Evolutionary conservation across 2,113 vertebrate species (phyloP).

Genomic region (Pterocles orientalis): DNA sequence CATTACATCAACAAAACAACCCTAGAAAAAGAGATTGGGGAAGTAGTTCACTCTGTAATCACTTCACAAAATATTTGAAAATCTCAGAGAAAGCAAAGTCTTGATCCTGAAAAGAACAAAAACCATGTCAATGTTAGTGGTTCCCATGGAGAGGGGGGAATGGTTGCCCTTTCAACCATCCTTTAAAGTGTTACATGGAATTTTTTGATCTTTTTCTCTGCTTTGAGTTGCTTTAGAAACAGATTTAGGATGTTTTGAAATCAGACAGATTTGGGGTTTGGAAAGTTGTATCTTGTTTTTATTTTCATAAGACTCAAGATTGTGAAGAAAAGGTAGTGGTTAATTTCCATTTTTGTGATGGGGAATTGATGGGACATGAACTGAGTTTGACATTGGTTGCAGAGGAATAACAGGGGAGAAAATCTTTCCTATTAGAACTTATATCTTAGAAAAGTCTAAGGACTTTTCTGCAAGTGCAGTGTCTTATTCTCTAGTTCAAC

Average conservation of each 20-base stretch:
- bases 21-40: background rate
- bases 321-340: background rate
- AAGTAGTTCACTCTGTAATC: background rate
- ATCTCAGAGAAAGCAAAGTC: background rate
- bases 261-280: background rate
- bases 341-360: background rate
- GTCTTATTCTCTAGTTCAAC: background rate
- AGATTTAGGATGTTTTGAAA: background rate
- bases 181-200: background rate
- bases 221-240: background rate
- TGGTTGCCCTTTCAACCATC: background rate
- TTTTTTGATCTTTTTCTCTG: background rate
- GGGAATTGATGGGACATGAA: background rate
- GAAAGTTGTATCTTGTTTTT: background rate
- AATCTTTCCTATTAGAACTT: accelerated
- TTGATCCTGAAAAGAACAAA: background rate
- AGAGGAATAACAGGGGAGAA: background rate
- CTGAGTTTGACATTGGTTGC: background rate
- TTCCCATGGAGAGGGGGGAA: background rate
- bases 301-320: background rate
- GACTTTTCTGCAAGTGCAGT: background rate
- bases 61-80: background rate
- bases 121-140: background rate
- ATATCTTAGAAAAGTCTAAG: background rate
- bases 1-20: background rate